phyloP scores from a whole-genome alignment of 2,797 vertebrate species.

The Xiphorhynchus erythropygius region DNA sequence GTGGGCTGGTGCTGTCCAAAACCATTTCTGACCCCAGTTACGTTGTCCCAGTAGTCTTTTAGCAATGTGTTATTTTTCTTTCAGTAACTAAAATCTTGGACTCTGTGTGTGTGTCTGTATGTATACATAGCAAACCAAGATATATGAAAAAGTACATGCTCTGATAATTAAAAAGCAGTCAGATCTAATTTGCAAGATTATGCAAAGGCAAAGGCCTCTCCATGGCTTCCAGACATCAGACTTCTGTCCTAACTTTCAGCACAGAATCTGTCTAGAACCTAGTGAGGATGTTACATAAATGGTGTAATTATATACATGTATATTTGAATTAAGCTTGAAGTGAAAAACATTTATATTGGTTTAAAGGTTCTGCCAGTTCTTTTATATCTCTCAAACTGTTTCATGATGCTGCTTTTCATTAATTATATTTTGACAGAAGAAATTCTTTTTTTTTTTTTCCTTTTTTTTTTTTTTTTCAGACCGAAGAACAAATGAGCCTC shows the following conservation, averaged over 20 bases:
- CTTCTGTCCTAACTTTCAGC: background rate
- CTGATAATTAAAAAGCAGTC: background rate
- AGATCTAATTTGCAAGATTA: background rate
- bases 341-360: background rate
- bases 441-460: conserved; percentile 44
- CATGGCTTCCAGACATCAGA: background rate
- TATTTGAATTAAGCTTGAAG: background rate
- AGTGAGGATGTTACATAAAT: background rate
- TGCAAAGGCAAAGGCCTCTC: background rate
- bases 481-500: conserved; percentile 68
- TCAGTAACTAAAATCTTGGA: background rate
- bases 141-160: background rate
- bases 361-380: background rate
- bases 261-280: conserved; percentile 8
- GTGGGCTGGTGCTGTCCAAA: background rate
- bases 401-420: background rate
- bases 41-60: background rate
- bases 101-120: background rate
- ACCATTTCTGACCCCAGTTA: background rate
- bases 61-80: background rate
- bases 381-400: background rate
- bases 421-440: conserved; percentile 58
- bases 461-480: conserved; percentile 64
- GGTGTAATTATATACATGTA: background rate
- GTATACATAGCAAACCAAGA: background rate